A percentile compares a stretch with the other conserved stretches of the same genome.
Evolutionary conservation across 2,113 vertebrate species (phyloP).

Genomic region (Bufo bufo): DNA sequence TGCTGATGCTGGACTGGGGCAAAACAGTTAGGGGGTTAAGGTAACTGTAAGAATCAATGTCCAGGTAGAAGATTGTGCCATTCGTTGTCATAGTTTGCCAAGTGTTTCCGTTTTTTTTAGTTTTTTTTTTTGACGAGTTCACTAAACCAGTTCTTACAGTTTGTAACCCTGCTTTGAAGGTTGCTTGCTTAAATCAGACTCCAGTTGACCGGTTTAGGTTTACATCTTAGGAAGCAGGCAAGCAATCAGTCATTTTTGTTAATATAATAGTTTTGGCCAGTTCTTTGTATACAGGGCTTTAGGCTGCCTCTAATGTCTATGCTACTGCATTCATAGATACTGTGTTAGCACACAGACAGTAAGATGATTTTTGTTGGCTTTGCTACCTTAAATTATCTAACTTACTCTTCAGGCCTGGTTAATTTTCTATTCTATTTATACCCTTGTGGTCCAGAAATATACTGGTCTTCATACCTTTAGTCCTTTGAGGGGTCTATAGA

Average conservation of each 20-base stretch:
- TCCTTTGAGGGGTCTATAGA: not conserved
- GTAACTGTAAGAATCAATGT: not conserved
- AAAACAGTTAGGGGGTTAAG: not conserved
- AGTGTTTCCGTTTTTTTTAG: not conserved
- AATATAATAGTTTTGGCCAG: not conserved
- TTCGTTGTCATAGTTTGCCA: conserved; percentile 1
- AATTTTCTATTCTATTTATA: not conserved
- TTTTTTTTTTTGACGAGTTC: not conserved
- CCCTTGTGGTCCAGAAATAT: not conserved
- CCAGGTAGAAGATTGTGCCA: conserved; percentile 15
- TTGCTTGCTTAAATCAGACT: not conserved
- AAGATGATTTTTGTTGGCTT: not conserved
- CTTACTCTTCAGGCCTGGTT: not conserved
- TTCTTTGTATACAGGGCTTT: not conserved
- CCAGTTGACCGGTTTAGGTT: not conserved
- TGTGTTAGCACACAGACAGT: not conserved
- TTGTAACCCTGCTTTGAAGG: not conserved
- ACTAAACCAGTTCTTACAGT: not conserved
- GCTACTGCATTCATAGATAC: not conserved
- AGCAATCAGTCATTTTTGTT: not conserved
- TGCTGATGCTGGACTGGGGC: too few species aligned
- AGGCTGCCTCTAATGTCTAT: not conserved
- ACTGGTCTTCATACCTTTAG: not conserved
- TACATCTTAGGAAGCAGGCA: not conserved
- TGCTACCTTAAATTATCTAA: not conserved